These are phyloP conservation scores for Brachionus koreanus DNA, from an alignment of 1,140 invertebrate species.

Conservation along the genomic window DNA sequence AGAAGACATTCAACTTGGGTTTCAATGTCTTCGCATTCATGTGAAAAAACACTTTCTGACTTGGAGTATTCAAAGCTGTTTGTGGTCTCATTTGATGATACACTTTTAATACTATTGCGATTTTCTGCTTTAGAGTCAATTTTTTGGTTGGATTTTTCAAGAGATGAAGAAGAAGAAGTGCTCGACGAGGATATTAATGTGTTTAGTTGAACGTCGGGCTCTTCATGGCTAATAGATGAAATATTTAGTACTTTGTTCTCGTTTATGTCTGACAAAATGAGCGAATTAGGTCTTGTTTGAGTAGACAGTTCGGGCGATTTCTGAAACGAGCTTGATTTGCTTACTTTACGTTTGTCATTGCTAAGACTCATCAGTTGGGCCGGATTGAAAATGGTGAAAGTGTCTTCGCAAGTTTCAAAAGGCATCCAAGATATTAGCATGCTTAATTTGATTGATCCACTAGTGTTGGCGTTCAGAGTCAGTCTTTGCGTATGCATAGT, in stretches of 20 bases:
- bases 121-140: not conserved
- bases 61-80: conserved; percentile 19
- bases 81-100: not conserved
- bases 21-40: not conserved
- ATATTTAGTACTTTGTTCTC: not conserved
- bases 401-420: conserved; percentile 36
- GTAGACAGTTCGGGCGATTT: not conserved
- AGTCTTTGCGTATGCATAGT: conserved; percentile 64
- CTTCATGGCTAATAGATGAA: not conserved
- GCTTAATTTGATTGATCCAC: conserved; percentile 66
- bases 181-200: not conserved
- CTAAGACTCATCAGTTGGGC: not conserved
- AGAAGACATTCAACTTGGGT: not conserved
- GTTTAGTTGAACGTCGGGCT: not conserved
- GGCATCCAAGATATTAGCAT: conserved; percentile 65
- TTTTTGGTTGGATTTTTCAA: not conserved
- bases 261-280: not conserved
- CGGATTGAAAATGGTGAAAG: conserved; percentile 1
- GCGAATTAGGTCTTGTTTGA: not conserved
- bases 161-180: not conserved
- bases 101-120: not conserved
- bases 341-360: not conserved
- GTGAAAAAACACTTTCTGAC: not conserved
- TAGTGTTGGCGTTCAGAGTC: conserved; percentile 66
- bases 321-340: not conserved